Evolutionary conservation across 2,888 invertebrate species (phyloP), one percentile per base, ranked within the genome.

Genomic region (Tipula unca): DNA sequence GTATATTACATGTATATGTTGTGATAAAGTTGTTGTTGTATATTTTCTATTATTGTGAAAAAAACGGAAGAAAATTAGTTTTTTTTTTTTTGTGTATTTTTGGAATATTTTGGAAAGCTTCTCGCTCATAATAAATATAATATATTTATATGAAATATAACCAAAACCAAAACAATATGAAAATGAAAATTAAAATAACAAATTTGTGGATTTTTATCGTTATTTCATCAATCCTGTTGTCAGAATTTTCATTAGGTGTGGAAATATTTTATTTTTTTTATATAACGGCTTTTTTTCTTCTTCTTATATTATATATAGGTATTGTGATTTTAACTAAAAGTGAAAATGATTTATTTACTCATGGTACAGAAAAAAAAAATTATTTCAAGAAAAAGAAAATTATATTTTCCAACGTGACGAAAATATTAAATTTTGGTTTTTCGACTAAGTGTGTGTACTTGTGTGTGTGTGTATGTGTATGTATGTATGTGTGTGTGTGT

Each of bases 181-280:
- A 69, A 69, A 69, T 69, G 69, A 69, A 69, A 69, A 69, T 69
- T 69, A 69, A 69, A 69, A 69, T 69, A 25, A 69, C 69, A 69
- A 69, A 69, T 69, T 69, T 69, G 69, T 69, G 69, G 69, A 69
- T 69, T 25, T 69, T 69, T 69, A 69, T 69, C 69, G 69, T 69
- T 69, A 69, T 69, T 69, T 69, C 69, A 69, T 69, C 69, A 69
- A 69, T 69, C 69, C 69, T 69, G 69, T 69, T 69, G 69, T 69
- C 69, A 69, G 69, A 69, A 69, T 69, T 69, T 69, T 69, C 69
- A 69, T 69, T 69, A 69, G 69, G 69, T 69, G 69, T 69, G 69
- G 13, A 69, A 69, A 69, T 69, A 25, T 69, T 25, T 69, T 69
- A 13, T 54, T 20, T 54, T 20, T 17, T 54, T 17, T 54, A 39